Percentiles rank a stretch among this genome's conserved stretches.
Evolutionary conservation across 2,113 vertebrate genomes (phyloP).

Genomic region (Stegastes partitus): DNA sequence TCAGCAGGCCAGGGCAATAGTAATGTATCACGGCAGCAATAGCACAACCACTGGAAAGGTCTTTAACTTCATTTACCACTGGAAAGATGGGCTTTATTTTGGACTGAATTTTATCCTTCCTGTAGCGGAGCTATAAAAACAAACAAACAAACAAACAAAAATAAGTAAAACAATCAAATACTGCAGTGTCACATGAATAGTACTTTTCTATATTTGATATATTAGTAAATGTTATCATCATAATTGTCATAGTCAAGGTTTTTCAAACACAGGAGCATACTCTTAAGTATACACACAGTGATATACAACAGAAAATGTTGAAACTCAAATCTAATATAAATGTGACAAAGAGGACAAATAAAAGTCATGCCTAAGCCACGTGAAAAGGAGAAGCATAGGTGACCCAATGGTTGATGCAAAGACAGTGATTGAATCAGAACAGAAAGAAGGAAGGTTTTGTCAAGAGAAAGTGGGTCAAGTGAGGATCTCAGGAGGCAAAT

Average conservation of each 20-base stretch:
- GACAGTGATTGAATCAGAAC: constrained; percentile 24
- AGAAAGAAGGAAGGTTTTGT: constrained; percentile 49
- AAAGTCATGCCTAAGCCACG: constrained; percentile 38
- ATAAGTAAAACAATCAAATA: constrained; percentile 27
- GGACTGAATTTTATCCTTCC: constrained; percentile 90
- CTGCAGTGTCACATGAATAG: background rate
- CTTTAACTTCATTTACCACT: constrained; percentile 87
- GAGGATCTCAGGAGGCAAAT: constrained; percentile 53
- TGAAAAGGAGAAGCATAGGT: constrained; percentile 17
- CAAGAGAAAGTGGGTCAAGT: constrained; percentile 61
- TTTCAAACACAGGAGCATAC: too few species aligned
- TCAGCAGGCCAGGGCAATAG: constrained; percentile 90
- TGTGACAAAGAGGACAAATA: constrained; percentile 29
- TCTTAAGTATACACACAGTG: background rate
- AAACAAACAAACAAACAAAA: constrained; percentile 17
- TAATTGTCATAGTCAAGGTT: background rate
- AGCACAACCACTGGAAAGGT: constrained; percentile 91
- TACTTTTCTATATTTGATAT: background rate
- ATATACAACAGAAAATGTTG: background rate
- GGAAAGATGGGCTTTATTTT: constrained; percentile 89
- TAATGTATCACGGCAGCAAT: constrained; percentile 91
- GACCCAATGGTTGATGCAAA: constrained; percentile 37
- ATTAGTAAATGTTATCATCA: constrained; percentile 10
- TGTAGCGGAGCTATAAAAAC: constrained; percentile 89
- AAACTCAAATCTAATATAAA: constrained; percentile 21